These are phyloP conservation scores for Lordiphosa clarofinis DNA, from an alignment of 1,140 invertebrate species.

Conservation along the genomic window DNA sequence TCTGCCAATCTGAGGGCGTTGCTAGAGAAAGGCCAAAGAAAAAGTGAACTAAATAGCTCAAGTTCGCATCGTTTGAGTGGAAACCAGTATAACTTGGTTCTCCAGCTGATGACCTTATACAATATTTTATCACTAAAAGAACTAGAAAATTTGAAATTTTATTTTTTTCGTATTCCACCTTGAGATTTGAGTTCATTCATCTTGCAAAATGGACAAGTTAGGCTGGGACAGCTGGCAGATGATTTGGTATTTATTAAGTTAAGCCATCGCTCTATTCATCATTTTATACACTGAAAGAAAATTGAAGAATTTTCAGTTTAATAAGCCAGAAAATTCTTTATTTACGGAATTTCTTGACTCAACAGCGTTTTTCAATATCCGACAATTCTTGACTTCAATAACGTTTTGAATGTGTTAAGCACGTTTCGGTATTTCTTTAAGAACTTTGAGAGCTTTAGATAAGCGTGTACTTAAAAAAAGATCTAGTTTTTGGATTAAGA, in stretches of 20 bases:
- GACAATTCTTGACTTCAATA: too few relatives aligned
- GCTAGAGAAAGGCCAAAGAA: conserved; percentile 30
- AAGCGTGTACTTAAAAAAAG: too few relatives aligned
- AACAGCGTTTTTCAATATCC: too few relatives aligned
- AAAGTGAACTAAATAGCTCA: conserved; percentile 41
- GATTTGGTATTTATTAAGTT: background rate
- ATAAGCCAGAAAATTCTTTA: too few relatives aligned
- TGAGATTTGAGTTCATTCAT: conserved; percentile 46
- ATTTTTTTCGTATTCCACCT: conserved; percentile 27
- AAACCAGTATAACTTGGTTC: conserved; percentile 13
- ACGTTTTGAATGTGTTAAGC: too few relatives aligned
- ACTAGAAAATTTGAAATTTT: conserved; percentile 9
- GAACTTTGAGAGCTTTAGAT: too few relatives aligned
- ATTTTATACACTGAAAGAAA: too few relatives aligned
- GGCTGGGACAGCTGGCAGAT: conserved; percentile 2
- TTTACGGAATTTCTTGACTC: too few relatives aligned
- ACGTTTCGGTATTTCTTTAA: too few relatives aligned
- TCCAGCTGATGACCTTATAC: conserved; percentile 44
- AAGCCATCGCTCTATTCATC: too few relatives aligned
- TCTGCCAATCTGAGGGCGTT: conserved; percentile 3
- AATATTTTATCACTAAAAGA: conserved; percentile 17
- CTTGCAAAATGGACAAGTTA: conserved; percentile 15
- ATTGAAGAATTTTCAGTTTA: too few relatives aligned
- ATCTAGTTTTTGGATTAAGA: too few relatives aligned
- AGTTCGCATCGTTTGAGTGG: background rate